phyloP scores from a whole-genome alignment of 2,888 invertebrate genomes.

The Microctonus brassicae region DNA sequence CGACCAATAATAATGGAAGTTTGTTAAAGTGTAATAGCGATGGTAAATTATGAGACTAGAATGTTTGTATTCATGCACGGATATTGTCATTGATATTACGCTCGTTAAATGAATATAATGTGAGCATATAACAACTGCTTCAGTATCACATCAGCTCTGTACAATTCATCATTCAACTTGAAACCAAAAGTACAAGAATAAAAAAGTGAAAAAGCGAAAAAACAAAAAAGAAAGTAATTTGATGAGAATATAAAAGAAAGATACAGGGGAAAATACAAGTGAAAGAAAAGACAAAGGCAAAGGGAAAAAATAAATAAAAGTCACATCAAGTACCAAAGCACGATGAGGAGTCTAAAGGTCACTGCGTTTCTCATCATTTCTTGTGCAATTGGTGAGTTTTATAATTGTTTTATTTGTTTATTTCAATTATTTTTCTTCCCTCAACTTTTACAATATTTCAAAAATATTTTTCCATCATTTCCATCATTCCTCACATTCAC shows the following conservation, averaged over 20 bases:
- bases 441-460: background rate
- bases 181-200: conserved; percentile 13
- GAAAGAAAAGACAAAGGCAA: background rate
- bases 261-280: background rate
- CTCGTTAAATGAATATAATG: conserved; percentile 43
- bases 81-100: conserved; percentile 46
- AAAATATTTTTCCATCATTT: background rate
- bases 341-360: conserved; percentile 54
- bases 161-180: too few species aligned
- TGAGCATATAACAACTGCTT: conserved; percentile 44
- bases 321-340: conserved; percentile 33
- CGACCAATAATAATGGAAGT: conserved; percentile 54
- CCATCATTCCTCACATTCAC: too few species aligned
- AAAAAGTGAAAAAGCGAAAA: background rate
- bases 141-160: conserved; percentile 9
- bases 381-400: conserved; percentile 61
- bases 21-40: conserved; percentile 47
- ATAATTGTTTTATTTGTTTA: conserved; percentile 12
- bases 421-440: background rate
- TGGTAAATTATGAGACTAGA: conserved; percentile 31
- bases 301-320: conserved; percentile 5
- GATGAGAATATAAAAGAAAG: background rate
- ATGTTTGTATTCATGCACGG: conserved; percentile 26
- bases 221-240: background rate
- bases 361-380: conserved; percentile 56